Evolutionary conservation across 2,888 invertebrate genomes (phyloP), one percentile per base, ranked within the genome.

Genomic region (Xiphydria camelus): DNA sequence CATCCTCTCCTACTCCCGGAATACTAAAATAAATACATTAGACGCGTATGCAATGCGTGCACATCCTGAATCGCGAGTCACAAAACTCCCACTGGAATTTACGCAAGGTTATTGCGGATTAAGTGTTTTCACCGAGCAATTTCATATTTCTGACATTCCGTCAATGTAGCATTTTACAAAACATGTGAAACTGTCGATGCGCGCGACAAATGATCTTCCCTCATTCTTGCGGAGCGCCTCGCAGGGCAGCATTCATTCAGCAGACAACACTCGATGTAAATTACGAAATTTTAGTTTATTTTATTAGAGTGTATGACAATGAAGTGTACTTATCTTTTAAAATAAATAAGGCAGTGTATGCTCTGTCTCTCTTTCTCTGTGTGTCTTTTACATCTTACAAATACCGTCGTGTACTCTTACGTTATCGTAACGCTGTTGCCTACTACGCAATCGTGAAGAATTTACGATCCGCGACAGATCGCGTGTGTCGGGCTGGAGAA

Each of bases 331-430:
- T 70, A 68, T 63, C 51, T 58, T 57, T 62, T 68, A 68, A 71
- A 72, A 73, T 73, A 73, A 72, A 73, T 71, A 72, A 73, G 73
- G 72, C 73, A 73, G 70, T 73, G 70, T 65, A 66, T 64, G 60
- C 55, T 62, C 51, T 47, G 45, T 46, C 18, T 47, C 36, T 31
- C 35, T 32, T 29, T 42, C 34, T 43, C 26, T 23, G 7, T 42
- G 15, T 19, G 34, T 34, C 34, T 35, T 39, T 47, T 38, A 36
- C 20, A 36, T 31, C 33, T 43, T 42, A 41, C 32, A 49, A 32
- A 39, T 35, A 47, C 42, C 26, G 26, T 41, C 34, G 21, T 31
- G 29, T 51, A 47, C 25, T 43, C 41, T 48, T 40, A 35, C 21
- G 46, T 41, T 41, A 18, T 20, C 32, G 43, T 41, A 41, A 45